Base-by-base conservation (phyloP, 2,797 vertebrate species). In the Urophycis tenuis region DNA sequence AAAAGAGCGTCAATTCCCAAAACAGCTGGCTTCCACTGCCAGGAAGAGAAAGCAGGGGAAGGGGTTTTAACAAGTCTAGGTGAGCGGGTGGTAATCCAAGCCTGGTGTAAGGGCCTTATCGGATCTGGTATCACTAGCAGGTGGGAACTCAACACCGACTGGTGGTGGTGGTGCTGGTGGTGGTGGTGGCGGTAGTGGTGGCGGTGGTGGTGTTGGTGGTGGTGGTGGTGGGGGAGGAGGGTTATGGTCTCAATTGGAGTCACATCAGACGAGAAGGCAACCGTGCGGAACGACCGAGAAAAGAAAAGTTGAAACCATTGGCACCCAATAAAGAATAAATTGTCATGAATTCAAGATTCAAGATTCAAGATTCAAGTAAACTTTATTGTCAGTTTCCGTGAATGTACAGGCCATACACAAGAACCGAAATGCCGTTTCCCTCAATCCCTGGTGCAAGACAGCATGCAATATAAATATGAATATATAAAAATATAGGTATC, bases 21-120 rank as follows among this genome's bases (percentile, higher is more conserved):
- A 81, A 80, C 75, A 88, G 19, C 69, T 33, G 31, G 69, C 14
- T 30, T 77, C 36, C 69, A 45, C 75, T 80, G 81, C 53, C 78
- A 19, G 31, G 69, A 71, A 71, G 19, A 71, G 32, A 71, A 71
- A 33, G 69, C 15, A 49, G 80, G 79, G 79, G 77, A 78, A 73
- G 76, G 77, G 67, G 60, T 67, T 29, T 29, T 29, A 29, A 67
- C 60, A 67, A 29, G 60, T 67, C 60, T 29, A 67, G 60, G 60
- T 25, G 49, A 80, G 79, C 69, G 64, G 75, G 82, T 53, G 45
- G 74, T 73, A 79, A 81, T 72, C 39, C 5, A 1, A 73, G 29
- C 17, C 41, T 35, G 33, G 1, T 79, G 84, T 88, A 64, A 79
- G 80, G 84, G 77, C 32, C 10, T 79, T 85, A 87, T 88, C 84